Evolutionary conservation across 2,888 invertebrate genomes (phyloP).

Genomic region (Osedax fenrisi): DNA sequence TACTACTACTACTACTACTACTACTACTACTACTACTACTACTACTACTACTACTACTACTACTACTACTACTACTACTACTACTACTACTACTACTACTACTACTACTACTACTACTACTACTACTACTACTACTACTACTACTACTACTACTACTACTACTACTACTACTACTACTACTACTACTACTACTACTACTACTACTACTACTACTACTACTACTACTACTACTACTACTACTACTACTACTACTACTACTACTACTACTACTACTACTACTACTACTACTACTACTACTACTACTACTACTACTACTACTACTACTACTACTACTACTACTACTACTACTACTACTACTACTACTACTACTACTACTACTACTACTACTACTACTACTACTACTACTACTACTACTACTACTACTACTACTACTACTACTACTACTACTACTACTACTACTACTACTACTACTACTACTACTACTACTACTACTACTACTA

Average conservation of each 20-base stretch:
- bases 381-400: constrained; percentile 7
- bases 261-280: constrained; percentile 16
- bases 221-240: constrained; percentile 19
- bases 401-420: constrained; percentile 10
- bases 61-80: constrained; percentile 17
- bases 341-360: constrained; percentile 10
- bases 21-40: constrained; percentile 17
- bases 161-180: constrained; percentile 16
- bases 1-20: constrained; percentile 17
- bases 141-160: constrained; percentile 17
- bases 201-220: constrained; percentile 19
- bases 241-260: constrained; percentile 15
- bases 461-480: constrained; percentile 7
- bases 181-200: constrained; percentile 13
- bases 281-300: constrained; percentile 15
- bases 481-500: constrained; percentile 7
- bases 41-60: constrained; percentile 19
- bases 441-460: constrained; percentile 7
- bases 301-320: constrained; percentile 15
- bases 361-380: constrained; percentile 7
- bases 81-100: constrained; percentile 17
- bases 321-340: constrained; percentile 14
- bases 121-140: constrained; percentile 11
- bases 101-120: constrained; percentile 16
- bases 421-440: constrained; percentile 10